These are phyloP conservation scores for Drosophila acutilabella DNA, from an alignment of 2,888 invertebrate genomes.

Conservation along the genomic window DNA sequence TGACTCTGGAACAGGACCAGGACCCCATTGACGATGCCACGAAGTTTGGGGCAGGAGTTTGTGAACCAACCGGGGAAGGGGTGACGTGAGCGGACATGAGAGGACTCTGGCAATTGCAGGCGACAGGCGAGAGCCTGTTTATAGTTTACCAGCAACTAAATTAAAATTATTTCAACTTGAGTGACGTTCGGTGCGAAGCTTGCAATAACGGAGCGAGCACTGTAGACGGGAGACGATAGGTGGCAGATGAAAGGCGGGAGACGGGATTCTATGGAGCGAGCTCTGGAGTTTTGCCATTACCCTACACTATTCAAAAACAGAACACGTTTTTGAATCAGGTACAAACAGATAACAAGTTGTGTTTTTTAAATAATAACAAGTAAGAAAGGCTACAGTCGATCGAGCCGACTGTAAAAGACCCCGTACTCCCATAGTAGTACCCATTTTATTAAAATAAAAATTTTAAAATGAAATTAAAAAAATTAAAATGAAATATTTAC, in stretches of 20 bases:
- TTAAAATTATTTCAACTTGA: constrained; percentile 75
- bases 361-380: too few relatives aligned
- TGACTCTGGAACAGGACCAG: constrained; percentile 18
- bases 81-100: not conserved
- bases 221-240: not conserved
- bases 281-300: constrained; percentile 22
- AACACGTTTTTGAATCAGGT: too few relatives aligned
- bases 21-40: constrained; percentile 12
- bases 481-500: too few relatives aligned
- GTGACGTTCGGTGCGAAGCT: constrained; percentile 61
- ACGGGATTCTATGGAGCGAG: not conserved
- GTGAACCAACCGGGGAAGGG: not conserved
- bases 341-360: too few relatives aligned
- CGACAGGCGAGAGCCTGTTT: constrained; percentile 60
- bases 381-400: too few relatives aligned
- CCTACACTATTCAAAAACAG: constrained; percentile 1
- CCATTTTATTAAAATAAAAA: too few relatives aligned
- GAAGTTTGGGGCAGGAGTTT: constrained; percentile 12
- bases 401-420: too few relatives aligned
- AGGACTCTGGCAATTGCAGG: constrained; percentile 4
- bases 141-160: constrained; percentile 73
- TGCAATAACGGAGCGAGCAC: constrained; percentile 57
- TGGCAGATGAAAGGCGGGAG: not conserved
- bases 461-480: too few relatives aligned
- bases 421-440: too few relatives aligned